Evolutionary conservation across 2,797 vertebrate genomes (phyloP), one percentile per base, ranked within the genome.

Genomic region (Sebastes variabilis): DNA sequence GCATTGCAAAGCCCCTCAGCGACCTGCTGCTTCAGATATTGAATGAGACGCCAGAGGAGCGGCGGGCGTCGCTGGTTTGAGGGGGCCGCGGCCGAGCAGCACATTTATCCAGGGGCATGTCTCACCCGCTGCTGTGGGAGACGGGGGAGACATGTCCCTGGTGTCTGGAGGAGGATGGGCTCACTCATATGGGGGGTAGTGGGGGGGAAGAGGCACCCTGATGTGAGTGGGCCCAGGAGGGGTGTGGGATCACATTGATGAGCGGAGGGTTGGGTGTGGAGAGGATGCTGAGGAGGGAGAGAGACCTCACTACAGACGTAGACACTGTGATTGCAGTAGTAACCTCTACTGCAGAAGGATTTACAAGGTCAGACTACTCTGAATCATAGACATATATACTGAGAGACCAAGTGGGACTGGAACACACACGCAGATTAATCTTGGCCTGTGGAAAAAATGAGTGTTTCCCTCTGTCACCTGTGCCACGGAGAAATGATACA

Each of bases 21-120:
- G 98, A 99, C 96, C 97, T 99, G 93, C 97, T 99, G 93, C 97
- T 98, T 90, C 98, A 99, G 93, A 96, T 99, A 72, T 94, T 99
- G 95, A 98, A 99, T 88, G 98, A 99, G 93, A 99, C 95, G 54
- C 98, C 98, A 0, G 97, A 98, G 93, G 97, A 99, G 90, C 98
- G 97, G 72, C 96, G 96, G 88, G 96, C 96, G 52, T 97, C 97
- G 18, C 95, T 98, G 91, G 97, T 97, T 94, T 99, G 96, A 98
- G 49, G 52, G 55, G 60, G 69, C 66, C 8, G 4, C 1, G 8
- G 72, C 79, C 13, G 2, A 56, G 52, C 68, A 75, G 46, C 68
- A 42, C 79, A 14, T 81, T 75, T 27, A 77, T 66, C 87, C 80
- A 82, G 88, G 86, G 84, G 72, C 84, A 77, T 87, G 88, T 87